Evolutionary conservation across 2,888 invertebrate genomes (phyloP), one percentile per base, ranked within the genome.

Genomic region (Hirtodrosophila histrioides): DNA sequence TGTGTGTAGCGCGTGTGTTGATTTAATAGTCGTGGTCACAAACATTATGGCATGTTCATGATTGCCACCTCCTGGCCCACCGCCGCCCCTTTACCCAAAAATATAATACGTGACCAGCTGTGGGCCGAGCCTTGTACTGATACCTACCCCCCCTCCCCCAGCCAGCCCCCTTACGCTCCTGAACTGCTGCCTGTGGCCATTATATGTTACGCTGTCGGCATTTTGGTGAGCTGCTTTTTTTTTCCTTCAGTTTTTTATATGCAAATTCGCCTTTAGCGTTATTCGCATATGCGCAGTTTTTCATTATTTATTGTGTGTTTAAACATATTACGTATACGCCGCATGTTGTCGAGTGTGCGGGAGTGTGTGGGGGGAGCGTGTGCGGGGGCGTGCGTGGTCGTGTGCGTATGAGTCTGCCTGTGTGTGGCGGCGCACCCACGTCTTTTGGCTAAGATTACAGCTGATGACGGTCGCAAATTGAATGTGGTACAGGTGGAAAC

Each of bases 1-100:
- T 62, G 24, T 55, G 50, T 66, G 78, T 46, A 54, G 74, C 78
- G 76, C 82, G 84, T 84, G 84, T 82, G 82, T 86, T 83, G 82
- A 83, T 83, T 83, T 83, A 83, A 83, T 83, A 83, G 82, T 75
- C 82, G 84, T 69, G 86, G 82, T 83, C 82, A 84, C 84, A 84
- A 68, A 70, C 84, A 86, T 83, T 83, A 86, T 81, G 85, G 86
- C 82, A 84, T 86, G 86, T 86, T 82, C 82, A 82, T 82, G 82
- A 82, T 82, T 82, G 82, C 82, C 86, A 65, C 44, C 24, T n/a
- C 4, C 10, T 10, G 2, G 11, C n/a, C 11, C 35, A 5, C 9
- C 10, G 7, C 45, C 35, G 12, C 1, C 0, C 17, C 17, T 17
- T 17, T 17, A 7, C 40, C 10, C 24, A 17, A 1, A 33, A 45